These are phyloP conservation scores for Nebria salina DNA, from an alignment of 2,888 invertebrate species.

Conservation along the genomic window DNA sequence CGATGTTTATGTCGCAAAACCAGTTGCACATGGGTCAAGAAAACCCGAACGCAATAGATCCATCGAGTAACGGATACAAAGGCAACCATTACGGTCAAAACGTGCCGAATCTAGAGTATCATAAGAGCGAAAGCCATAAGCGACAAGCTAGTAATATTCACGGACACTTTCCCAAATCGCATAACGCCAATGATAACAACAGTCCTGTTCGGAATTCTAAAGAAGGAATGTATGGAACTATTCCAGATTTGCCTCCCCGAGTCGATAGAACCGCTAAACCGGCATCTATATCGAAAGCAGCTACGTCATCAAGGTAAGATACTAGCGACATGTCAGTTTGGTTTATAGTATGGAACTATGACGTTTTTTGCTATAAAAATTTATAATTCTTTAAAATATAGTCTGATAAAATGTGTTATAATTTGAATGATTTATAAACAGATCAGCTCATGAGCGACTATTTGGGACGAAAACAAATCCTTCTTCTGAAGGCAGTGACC, in stretches of 20 bases:
- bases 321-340: too few relatives aligned
- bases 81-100: constrained; percentile 48
- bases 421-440: constrained; percentile 23
- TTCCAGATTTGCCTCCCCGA: constrained; percentile 87
- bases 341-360: too few relatives aligned
- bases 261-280: constrained; percentile 84
- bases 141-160: constrained; percentile 60
- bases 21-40: constrained; percentile 53
- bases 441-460: constrained; percentile 77
- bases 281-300: constrained; percentile 63
- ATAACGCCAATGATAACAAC: constrained; percentile 56
- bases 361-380: too few relatives aligned
- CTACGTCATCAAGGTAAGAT: constrained; percentile 53
- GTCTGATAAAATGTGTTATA: background rate
- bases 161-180: constrained; percentile 55
- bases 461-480: constrained; percentile 66
- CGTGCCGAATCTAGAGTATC: constrained; percentile 36
- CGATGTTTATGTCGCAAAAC: constrained; percentile 56
- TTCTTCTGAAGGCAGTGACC: constrained; percentile 51
- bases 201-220: constrained; percentile 54
- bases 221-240: constrained; percentile 62
- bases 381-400: background rate
- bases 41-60: constrained; percentile 45
- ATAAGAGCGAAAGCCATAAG: constrained; percentile 57
- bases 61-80: constrained; percentile 14